Evolutionary conservation across 2,113 vertebrate species (phyloP), one percentile per base, ranked within the genome.

Genomic region (Lepus europaeus): DNA sequence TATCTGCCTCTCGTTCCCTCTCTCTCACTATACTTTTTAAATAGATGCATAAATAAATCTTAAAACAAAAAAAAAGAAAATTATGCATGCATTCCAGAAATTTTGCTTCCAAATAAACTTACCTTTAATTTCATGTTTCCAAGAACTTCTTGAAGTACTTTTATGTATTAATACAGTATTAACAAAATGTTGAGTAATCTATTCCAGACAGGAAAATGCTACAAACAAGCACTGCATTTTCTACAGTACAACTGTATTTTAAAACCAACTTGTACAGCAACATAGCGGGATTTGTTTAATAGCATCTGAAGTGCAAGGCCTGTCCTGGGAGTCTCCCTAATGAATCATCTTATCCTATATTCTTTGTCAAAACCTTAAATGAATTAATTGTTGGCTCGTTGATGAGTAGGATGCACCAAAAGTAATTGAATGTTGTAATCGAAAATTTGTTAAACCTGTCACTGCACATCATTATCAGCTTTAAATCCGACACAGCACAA

Each of bases 391-490:
- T 97, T 96, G 90, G 85, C 84, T 93, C 69, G 2, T 56, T 93
- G n/a, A 77, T 89, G 96, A 92, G 85, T 96, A 91, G 95, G 82
- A 96, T 92, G 86, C 51, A 91, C 92, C 80, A 59, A 89, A 97
- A 78, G 95, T 97, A 97, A 97, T 82, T 97, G 96, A 95, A 97
- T 81, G 83, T 63, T 76, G 61, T 96, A 89, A 96, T 97, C 33
- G 3, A 93, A 95, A 95, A 95, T 97, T 89, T 94, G 97, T 97
- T 94, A 96, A 94, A 97, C 79, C 91, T 97, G 97, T 95, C 97
- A 96, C 88, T 76, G 66, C 33, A 45, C 82, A 96, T 97, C 90
- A 96, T 95, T 95, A 95, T 90, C 96, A 70, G 74, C 76, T 89
- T 96, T 95, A 96, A 93, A 93, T 95, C 90, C 90, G 95, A 72